A percentile compares a stretch with the other conserved stretches of the same genome.
Evolutionary conservation across 2,113 vertebrate genomes (phyloP).

Genomic region (Trogon surrucura): DNA sequence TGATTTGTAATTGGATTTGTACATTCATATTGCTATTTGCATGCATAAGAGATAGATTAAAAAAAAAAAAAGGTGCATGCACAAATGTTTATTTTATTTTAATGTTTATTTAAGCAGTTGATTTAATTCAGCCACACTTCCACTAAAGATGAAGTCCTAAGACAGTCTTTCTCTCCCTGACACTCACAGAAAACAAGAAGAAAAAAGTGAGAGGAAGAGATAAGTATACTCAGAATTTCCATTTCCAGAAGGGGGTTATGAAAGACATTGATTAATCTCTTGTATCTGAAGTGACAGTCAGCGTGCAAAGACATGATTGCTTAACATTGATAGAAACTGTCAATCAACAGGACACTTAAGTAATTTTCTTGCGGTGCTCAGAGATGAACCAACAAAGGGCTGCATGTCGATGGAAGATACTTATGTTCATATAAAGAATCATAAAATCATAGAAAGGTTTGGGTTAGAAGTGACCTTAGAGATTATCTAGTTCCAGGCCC

Average conservation of each 20-base stretch:
- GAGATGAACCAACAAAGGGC: not conserved
- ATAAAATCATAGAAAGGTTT: too few relatives aligned
- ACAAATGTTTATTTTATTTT: not conserved
- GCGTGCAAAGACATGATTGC: conserved; percentile 2
- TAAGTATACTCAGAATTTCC: conserved; percentile 27
- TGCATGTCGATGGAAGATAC: not conserved
- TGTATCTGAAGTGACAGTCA: not conserved
- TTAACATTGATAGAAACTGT: not conserved
- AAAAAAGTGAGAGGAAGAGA: conserved; percentile 3
- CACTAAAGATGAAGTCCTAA: conserved; percentile 33
- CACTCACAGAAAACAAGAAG: not conserved
- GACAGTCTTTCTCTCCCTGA: not conserved
- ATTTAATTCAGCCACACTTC: conserved; percentile 45
- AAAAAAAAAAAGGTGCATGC: not conserved
- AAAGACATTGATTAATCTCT: conserved; percentile 32
- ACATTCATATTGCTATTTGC: not conserved
- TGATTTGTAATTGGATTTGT: not conserved
- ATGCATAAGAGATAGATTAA: not conserved
- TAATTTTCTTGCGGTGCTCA: not conserved
- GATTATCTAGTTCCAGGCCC: too few relatives aligned
- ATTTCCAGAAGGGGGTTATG: not conserved
- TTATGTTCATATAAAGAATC: not conserved
- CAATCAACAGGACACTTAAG: not conserved
- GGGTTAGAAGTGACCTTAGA: too few relatives aligned
- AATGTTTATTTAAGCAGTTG: conserved; percentile 49